Base-by-base conservation (phyloP, 2,113 vertebrate species). In the Sigmodon hispidus region DNA sequence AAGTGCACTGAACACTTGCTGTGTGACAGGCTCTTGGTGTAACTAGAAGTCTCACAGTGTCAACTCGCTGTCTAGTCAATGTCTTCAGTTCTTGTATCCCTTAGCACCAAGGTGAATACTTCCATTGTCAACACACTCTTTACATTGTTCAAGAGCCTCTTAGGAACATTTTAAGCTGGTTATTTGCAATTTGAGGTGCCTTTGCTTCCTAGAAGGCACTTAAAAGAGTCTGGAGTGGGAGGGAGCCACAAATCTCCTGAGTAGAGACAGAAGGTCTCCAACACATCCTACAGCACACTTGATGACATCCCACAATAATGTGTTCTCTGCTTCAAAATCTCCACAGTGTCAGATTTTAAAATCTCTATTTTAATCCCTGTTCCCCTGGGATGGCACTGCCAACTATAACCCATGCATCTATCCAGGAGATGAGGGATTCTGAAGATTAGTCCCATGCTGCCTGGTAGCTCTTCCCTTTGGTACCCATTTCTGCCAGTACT, bases 241-340 rank as follows among this genome's bases (percentile, higher is more conserved):
- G 50, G 43, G 12, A 3, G 9, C 43, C 55, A 7, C 11, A 9
- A 22, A 24, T 67, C 34, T 50, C 52, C 63, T 19, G 40, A 29
- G 21, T n/a, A 76, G 72, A 70, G 9, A 40, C 26, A 43, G 65
- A 79, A 16, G 36, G 26, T 22, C 5, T 7, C 69, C n/a, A 61
- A 55, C 1, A 4, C 6, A 2, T 10, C 4, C 43, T 70, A 8
- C 1, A 31, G 17, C 34, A 59, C 11, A 24, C 19, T 1, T 36
- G 67, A 40, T 7, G 40, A 43, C 15, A 17, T 50, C 2, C 40
- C 11, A 5, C 45, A 31, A 1, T 21, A 43, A 52, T 8, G 34
- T 59, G 13, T 26, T 40, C 29, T 40, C 31, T 48, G 45, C 34
- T 21, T 29, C 67, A 1, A 6, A 7, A 24, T 15, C 48, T 55